Evolutionary conservation across 2,888 invertebrate species (phyloP).

Genomic region (Drosophila mayaguana): DNA sequence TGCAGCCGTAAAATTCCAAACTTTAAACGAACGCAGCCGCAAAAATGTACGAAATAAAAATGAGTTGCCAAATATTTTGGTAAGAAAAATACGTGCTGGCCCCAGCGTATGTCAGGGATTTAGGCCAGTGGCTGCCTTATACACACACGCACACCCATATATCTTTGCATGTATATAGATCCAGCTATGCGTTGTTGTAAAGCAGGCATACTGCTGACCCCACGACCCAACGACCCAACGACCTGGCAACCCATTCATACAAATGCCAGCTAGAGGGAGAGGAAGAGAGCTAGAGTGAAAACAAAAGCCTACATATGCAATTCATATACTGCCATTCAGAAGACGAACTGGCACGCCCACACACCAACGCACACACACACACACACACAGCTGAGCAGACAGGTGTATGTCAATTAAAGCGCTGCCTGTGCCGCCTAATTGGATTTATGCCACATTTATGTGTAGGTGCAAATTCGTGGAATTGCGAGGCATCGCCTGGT

Average conservation of each 20-base stretch:
- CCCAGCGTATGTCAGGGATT: conserved; percentile 28
- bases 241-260: conserved; percentile 57
- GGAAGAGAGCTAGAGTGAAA: conserved; percentile 26
- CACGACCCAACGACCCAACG: conserved; percentile 11
- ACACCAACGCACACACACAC: conserved; percentile 10
- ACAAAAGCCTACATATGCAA: conserved; percentile 76
- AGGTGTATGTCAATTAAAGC: conserved; percentile 74
- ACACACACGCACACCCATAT: neutral
- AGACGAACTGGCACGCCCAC: conserved; percentile 44
- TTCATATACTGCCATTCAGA: conserved; percentile 72
- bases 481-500: conserved; percentile 38
- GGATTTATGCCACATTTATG: conserved; percentile 80
- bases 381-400: conserved; percentile 15
- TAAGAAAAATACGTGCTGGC: conserved; percentile 35
- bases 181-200: neutral
- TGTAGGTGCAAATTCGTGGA: conserved; percentile 75
- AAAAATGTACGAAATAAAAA: conserved; percentile 6
- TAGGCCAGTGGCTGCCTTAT: conserved; percentile 41
- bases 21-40: conserved; percentile 25
- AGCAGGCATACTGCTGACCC: conserved; percentile 37
- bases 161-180: neutral
- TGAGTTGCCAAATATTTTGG: conserved; percentile 22
- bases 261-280: conserved; percentile 44
- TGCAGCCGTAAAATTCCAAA: conserved; percentile 16
- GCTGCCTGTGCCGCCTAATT: conserved; percentile 76